Evolutionary conservation across 2,113 vertebrate species (phyloP), one percentile per base, ranked within the genome.

Genomic region (Zosterops lateralis): DNA sequence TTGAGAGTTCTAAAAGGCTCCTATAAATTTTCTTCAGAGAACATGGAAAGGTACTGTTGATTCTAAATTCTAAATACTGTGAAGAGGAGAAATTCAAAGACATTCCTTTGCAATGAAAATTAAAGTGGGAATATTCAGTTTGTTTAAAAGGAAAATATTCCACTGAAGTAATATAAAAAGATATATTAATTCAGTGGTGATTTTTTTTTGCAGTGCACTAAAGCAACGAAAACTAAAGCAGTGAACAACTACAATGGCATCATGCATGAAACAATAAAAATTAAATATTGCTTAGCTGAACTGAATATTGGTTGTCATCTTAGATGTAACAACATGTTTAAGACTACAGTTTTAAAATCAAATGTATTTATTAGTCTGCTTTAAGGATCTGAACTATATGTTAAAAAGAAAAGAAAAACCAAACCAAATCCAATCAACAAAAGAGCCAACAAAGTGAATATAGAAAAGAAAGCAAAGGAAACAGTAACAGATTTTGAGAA

Each of bases 401-500:
- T 78, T 53, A 29, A 60, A 67, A 92, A 78, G 3, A 28, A 72
- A 80, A 31, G 70, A 80, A 53, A 12, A 4, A 6, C 3, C 16
- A 57, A 32, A 14, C 3, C 4, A 1, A 42, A 36, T 17, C 15
- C 19, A 66, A n/a, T 7, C 6, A 40, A 51, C n/a, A 68, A 80
- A 86, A 32, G 17, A 47, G 17, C 7, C 12, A 75, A 74, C 14
- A 70, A 80, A 87, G 14, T 34, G 19, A 87, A 90, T 47, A 44
- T 92, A 68, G 42, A 40, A 51, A 92, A 90, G 67, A 72, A 92
- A 90, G n/a, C 19, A 80, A 89, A 93, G n/a, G n/a, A 89, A 96
- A 72, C 67, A 22, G 18, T 40, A 95, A 92, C 85, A 97, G 82
- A 86, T 95, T 97, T 97, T 85, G 65, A 58, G 82, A 90, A 94